Evolutionary conservation across 2,888 invertebrate species (phyloP).

Genomic region (Lutraria lutraria): DNA sequence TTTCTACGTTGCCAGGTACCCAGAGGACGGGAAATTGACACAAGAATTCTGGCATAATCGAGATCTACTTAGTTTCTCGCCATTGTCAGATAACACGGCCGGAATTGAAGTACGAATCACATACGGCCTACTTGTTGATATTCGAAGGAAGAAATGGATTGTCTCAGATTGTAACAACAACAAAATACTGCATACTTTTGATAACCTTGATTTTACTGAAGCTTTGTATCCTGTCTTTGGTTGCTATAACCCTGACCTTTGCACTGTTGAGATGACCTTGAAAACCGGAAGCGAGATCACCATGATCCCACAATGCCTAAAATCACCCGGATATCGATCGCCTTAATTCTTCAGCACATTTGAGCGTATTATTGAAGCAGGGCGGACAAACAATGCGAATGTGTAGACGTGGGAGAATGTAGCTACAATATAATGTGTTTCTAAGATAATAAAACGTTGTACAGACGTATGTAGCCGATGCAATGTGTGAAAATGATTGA

Average conservation of each 20-base stretch:
- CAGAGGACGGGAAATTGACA: conserved; percentile 74
- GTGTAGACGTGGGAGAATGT: too few relatives aligned
- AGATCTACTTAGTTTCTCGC: conserved; percentile 68
- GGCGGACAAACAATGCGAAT: too few relatives aligned
- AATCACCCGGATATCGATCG: conserved; percentile 52
- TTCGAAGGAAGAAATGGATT: conserved; percentile 70
- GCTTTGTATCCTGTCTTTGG: conserved; percentile 75
- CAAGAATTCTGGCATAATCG: conserved; percentile 78
- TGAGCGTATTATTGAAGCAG: too few relatives aligned
- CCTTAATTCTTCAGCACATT: conserved; percentile 7
- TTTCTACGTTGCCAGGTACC: conserved; percentile 75
- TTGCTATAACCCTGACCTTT: conserved; percentile 75
- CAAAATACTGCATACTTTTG: conserved; percentile 72
- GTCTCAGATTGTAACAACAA: conserved; percentile 71
- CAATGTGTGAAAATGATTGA: too few relatives aligned
- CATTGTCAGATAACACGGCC: conserved; percentile 71
- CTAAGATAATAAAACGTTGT: too few relatives aligned
- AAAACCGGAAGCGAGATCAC: conserved; percentile 74
- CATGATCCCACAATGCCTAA: conserved; percentile 71
- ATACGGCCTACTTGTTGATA: conserved; percentile 73
- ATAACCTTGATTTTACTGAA: conserved; percentile 70
- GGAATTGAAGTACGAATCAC: conserved; percentile 72
- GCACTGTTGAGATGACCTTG: conserved; percentile 75
- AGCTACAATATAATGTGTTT: too few relatives aligned
- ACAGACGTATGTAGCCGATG: too few relatives aligned